Conservation (phyloP, 2,888 invertebrate species). For the Marronus borbonicus region DNA sequence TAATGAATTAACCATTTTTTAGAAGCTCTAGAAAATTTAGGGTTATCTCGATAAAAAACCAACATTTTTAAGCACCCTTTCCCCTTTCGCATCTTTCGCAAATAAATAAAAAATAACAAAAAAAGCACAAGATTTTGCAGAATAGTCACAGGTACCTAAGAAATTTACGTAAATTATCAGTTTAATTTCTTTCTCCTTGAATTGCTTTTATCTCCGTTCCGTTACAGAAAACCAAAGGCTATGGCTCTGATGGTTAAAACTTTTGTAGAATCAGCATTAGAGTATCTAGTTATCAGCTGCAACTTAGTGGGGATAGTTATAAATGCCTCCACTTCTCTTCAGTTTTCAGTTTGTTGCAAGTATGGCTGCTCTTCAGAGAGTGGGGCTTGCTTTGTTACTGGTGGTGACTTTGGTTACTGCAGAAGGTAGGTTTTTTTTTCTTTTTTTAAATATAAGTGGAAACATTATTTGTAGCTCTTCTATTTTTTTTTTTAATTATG, state of each 20-base stretch:
- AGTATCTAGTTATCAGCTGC: slow-evolving; percentile 14
- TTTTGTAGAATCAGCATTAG: slow-evolving; percentile 14
- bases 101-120: no score
- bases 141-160: no score
- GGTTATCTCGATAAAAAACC: no score
- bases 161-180: no score
- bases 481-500: slow-evolving; percentile 25
- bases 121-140: no score
- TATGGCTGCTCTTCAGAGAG: slow-evolving; percentile 62
- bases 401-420: slow-evolving; percentile 62
- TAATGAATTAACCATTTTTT: no score
- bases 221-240: neutral
- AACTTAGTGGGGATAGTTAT: slow-evolving; percentile 40
- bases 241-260: neutral
- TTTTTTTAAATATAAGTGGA: neutral
- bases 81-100: no score
- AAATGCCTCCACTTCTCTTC: slow-evolving; percentile 20
- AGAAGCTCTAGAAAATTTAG: no score
- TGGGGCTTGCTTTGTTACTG: slow-evolving; percentile 64
- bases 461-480: no score
- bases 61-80: no score
- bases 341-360: slow-evolving; percentile 59
- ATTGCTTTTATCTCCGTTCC: neutral
- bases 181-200: neutral
- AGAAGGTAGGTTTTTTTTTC: slow-evolving; percentile 60